A percentile compares a stretch with the other conserved stretches of the same genome.
Evolutionary conservation across 2,113 vertebrate genomes (phyloP).

Genomic region (Ciconia maguari): DNA sequence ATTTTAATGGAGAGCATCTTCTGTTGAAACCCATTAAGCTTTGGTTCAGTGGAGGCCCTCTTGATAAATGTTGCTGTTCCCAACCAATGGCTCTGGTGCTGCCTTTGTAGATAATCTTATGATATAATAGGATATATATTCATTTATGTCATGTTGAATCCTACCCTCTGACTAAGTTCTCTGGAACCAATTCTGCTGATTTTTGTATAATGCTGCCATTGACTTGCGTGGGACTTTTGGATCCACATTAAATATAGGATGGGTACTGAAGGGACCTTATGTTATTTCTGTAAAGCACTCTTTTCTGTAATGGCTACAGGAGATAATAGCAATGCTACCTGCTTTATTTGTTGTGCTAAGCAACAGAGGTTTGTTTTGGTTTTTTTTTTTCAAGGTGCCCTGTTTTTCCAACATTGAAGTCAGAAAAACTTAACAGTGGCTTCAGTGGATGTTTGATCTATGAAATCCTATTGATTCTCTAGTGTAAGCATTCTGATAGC

Average conservation of each 20-base stretch:
- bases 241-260: not conserved
- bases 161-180: not conserved
- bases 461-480: not conserved
- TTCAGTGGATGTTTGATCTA: accelerated
- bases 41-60: not conserved
- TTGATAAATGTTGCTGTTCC: not conserved
- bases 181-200: not conserved
- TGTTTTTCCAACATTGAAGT: not conserved
- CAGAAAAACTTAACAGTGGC: not conserved
- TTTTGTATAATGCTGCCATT: not conserved
- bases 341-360: not conserved
- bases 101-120: not conserved
- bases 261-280: not conserved
- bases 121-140: not conserved
- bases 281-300: not conserved
- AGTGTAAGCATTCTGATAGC: not conserved
- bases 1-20: not conserved
- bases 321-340: not conserved
- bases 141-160: accelerated
- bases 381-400: not conserved
- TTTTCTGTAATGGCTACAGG: not conserved
- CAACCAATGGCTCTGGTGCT: not conserved
- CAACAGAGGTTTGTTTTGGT: not conserved
- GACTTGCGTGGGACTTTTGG: not conserved
- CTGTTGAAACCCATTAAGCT: not conserved